Conservation (phyloP, 2,113 vertebrate species). For the Amphiprion percula region DNA sequence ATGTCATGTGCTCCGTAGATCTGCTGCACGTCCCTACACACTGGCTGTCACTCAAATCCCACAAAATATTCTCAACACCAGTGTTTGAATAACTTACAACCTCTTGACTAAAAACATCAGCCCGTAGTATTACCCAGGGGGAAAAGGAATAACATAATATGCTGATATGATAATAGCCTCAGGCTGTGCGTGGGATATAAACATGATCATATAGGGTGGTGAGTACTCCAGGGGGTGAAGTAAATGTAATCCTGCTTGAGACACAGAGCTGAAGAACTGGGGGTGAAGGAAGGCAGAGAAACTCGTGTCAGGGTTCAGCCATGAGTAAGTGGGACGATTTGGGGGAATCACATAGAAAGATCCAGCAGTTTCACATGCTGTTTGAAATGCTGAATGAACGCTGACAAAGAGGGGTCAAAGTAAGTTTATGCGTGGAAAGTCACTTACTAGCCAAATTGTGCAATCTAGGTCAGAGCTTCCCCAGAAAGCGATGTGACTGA, state of each 20-base stretch:
- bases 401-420: slow-evolving; percentile 36
- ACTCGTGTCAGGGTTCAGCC: slow-evolving; percentile 57
- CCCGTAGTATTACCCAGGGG: slow-evolving; percentile 51
- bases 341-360: not conserved
- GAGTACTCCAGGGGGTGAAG: slow-evolving; percentile 64
- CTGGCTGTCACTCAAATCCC: slow-evolving; percentile 56
- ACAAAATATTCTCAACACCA: slow-evolving; percentile 48
- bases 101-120: slow-evolving; percentile 67
- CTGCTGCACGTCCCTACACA: slow-evolving; percentile 2
- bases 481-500: slow-evolving; percentile 50
- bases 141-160: slow-evolving; percentile 50
- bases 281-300: slow-evolving; percentile 30
- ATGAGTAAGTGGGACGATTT: slow-evolving; percentile 27
- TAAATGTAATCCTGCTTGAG: slow-evolving; percentile 57
- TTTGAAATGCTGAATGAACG: slow-evolving; percentile 39
- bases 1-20: slow-evolving; percentile 29
- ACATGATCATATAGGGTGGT: slow-evolving; percentile 55
- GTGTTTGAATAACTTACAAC: slow-evolving; percentile 76
- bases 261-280: slow-evolving; percentile 28
- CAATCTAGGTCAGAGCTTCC: slow-evolving; percentile 34
- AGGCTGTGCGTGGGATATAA: slow-evolving; percentile 64
- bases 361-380: not conserved
- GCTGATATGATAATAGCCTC: slow-evolving; percentile 67
- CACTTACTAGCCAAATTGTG: slow-evolving; percentile 7
- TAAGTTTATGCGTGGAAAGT: slow-evolving; percentile 36